Percentiles rank a stretch among this genome's conserved stretches.
These are phyloP conservation scores for Ostrea edulis DNA, from an alignment of 1,140 invertebrate species.

Conservation along the genomic window DNA sequence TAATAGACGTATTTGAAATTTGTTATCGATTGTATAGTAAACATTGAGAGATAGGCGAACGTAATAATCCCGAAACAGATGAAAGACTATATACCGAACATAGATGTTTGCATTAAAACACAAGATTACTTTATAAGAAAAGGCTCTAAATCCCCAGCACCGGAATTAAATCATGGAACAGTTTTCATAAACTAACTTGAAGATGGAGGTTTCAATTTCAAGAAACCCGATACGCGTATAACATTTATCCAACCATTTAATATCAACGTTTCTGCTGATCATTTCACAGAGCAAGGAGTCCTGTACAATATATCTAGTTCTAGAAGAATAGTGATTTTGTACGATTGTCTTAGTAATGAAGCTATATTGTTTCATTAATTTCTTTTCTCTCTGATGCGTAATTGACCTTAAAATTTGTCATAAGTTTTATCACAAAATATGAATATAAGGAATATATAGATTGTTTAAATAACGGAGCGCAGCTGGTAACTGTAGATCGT, in stretches of 20 bases:
- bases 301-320: too few species aligned
- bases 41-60: slow-evolving; percentile 19
- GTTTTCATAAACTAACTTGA: slow-evolving; percentile 6
- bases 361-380: too few species aligned
- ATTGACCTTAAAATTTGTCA: too few species aligned
- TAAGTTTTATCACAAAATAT: too few species aligned
- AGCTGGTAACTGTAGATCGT: too few species aligned
- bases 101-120: slow-evolving; percentile 17
- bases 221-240: not conserved
- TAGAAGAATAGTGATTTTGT: too few species aligned
- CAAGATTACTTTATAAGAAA: slow-evolving; percentile 28
- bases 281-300: too few species aligned
- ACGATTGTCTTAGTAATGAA: too few species aligned
- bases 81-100: not conserved
- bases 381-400: too few species aligned
- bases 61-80: slow-evolving; percentile 5
- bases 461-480: too few species aligned
- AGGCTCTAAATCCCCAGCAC: not conserved
- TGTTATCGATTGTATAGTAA: slow-evolving; percentile 9
- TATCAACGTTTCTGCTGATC: too few species aligned
- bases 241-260: not conserved
- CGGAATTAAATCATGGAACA: slow-evolving; percentile 18
- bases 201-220: slow-evolving; percentile 3
- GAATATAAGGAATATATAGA: too few species aligned
- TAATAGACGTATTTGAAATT: slow-evolving; percentile 8